phyloP scores from a whole-genome alignment of 2,797 vertebrate genomes.

The Acrossocheilus wenchowensis region DNA sequence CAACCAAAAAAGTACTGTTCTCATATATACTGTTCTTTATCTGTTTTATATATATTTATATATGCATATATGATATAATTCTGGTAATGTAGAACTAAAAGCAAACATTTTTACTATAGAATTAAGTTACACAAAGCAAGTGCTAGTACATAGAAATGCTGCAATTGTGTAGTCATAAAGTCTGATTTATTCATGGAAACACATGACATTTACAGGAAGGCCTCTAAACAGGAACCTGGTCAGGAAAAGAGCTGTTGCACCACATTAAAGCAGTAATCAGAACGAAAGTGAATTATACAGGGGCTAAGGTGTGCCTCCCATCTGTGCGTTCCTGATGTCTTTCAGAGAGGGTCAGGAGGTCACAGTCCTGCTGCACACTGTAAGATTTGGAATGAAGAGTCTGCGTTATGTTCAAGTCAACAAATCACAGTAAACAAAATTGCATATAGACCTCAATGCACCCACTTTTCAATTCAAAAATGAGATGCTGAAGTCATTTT shows the following conservation, averaged over 20 bases:
- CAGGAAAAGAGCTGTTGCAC: constrained; percentile 44
- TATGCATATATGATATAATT: background rate
- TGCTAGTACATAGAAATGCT: constrained; percentile 4
- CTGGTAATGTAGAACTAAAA: background rate
- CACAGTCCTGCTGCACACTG: constrained; percentile 11
- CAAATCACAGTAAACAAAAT: background rate
- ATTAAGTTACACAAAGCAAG: background rate
- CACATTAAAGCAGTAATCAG: constrained; percentile 46
- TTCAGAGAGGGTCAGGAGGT: constrained; percentile 32
- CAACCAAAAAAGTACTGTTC: background rate
- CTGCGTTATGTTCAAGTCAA: constrained; percentile 24
- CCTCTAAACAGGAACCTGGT: constrained; percentile 50
- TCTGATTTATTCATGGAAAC: constrained; percentile 43
- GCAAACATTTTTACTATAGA: background rate
- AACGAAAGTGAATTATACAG: constrained; percentile 42
- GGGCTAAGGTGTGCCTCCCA: constrained; percentile 38
- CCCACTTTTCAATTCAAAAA: background rate
- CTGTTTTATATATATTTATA: background rate
- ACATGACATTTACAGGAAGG: constrained; percentile 52
- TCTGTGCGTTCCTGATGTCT: constrained; percentile 37
- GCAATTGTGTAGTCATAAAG: constrained; percentile 36
- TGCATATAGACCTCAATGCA: background rate
- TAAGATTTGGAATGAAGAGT: constrained; percentile 11
- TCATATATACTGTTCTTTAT: background rate
- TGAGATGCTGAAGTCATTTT: background rate